Evolutionary conservation across 1,140 invertebrate species (phyloP).

Genomic region (Micrasema minimum): DNA sequence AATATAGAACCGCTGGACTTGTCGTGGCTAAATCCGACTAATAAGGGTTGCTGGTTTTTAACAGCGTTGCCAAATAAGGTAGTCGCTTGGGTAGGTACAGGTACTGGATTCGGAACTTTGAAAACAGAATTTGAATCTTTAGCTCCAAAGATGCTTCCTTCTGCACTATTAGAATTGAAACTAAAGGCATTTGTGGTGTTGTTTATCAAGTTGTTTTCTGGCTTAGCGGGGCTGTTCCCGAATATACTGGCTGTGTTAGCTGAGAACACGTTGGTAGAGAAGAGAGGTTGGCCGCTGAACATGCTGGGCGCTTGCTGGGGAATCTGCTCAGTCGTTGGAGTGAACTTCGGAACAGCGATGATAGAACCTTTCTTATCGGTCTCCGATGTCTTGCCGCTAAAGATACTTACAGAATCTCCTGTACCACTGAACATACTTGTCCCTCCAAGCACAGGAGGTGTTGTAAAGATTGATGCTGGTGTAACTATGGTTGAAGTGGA

Average conservation of each 20-base stretch:
- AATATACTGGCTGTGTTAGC: constrained; percentile 27
- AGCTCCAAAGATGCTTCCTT: constrained; percentile 7
- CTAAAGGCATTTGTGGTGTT: neutral
- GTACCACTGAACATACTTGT: constrained; percentile 1
- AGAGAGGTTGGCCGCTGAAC: constrained; percentile 21
- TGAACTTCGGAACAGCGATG: constrained; percentile 25
- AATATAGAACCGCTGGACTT: constrained; percentile 2
- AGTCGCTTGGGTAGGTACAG: neutral
- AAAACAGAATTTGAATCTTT: constrained; percentile 26
- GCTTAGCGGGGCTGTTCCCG: constrained; percentile 25
- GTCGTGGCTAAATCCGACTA: neutral
- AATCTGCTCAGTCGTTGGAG: neutral
- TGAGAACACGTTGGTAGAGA: constrained; percentile 21
- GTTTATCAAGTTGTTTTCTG: neutral
- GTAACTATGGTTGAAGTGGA: neutral
- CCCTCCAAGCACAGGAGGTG: constrained; percentile 11
- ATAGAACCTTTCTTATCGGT: constrained; percentile 5
- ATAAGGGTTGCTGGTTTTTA: neutral
- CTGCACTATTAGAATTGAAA: constrained; percentile 1
- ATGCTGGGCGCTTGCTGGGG: neutral
- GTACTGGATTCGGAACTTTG: constrained; percentile 7
- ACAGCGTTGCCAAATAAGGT: constrained; percentile 14
- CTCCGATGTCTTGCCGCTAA: constrained; percentile 8
- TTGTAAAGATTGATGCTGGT: constrained; percentile 15
- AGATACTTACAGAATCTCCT: constrained; percentile 11